These are phyloP conservation scores for Cancer borealis DNA, from an alignment of 2,888 invertebrate species.

Conservation along the genomic window DNA sequence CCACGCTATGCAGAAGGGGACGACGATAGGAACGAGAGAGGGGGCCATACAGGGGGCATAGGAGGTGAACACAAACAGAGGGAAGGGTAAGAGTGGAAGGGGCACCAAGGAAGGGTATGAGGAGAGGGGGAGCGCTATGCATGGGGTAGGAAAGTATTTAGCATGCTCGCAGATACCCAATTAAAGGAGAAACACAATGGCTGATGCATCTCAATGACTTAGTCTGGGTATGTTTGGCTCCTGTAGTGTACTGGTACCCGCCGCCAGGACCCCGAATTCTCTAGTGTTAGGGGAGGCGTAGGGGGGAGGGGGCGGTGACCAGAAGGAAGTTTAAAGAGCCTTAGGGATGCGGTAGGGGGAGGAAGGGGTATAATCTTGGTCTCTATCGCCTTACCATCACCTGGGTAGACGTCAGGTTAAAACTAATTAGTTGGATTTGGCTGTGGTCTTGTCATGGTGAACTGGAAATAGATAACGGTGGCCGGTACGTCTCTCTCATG, in stretches of 20 bases:
- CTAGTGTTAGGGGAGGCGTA: neutral
- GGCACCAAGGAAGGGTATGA: neutral
- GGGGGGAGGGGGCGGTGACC: neutral
- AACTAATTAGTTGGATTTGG: constrained; percentile 41
- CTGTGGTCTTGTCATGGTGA: constrained; percentile 28
- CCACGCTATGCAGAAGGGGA: neutral
- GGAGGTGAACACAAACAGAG: neutral
- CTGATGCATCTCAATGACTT: neutral
- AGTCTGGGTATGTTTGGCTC: neutral
- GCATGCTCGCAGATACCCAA: constrained; percentile 27
- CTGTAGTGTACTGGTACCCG: neutral
- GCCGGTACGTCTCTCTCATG: constrained; percentile 34
- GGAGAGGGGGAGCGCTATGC: neutral
- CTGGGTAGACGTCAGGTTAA: neutral
- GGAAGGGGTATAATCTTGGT: neutral
- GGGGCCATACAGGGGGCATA: neutral
- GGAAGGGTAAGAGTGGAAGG: neutral
- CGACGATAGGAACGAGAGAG: neutral
- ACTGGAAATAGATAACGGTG: constrained; percentile 29
- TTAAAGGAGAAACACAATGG: constrained; percentile 30
- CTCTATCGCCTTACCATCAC: neutral
- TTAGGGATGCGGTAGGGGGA: neutral
- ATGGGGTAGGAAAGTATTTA: neutral
- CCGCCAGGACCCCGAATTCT: neutral
- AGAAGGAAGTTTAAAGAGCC: neutral